These are phyloP conservation scores for Borostomias antarcticus DNA, from an alignment of 2,797 vertebrate genomes.

Conservation along the genomic window DNA sequence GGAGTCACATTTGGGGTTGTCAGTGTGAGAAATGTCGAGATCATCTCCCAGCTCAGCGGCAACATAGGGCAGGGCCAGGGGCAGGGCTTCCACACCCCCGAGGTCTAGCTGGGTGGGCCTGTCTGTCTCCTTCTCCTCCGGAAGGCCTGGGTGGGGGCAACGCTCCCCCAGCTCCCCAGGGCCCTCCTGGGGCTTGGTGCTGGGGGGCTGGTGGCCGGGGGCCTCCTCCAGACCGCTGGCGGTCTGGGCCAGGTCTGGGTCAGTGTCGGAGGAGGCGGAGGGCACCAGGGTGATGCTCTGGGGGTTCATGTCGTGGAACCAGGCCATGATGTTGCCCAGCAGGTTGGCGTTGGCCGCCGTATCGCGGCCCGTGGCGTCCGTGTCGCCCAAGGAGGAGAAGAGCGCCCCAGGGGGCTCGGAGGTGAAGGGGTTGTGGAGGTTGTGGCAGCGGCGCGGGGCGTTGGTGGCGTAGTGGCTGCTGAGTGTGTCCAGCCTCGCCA, in stretches of 20 bases:
- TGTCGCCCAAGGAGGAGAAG: slow-evolving; percentile 82
- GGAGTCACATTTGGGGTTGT: slow-evolving; percentile 78
- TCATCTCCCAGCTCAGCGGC: slow-evolving; percentile 44
- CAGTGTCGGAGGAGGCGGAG: slow-evolving; percentile 77
- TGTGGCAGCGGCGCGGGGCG: slow-evolving; percentile 67
- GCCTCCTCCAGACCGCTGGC: neutral
- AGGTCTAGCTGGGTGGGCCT: slow-evolving; percentile 83
- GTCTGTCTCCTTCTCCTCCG: slow-evolving; percentile 69
- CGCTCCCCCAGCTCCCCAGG: slow-evolving; percentile 55
- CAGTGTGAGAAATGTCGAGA: slow-evolving; percentile 60
- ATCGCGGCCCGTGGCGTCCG: slow-evolving; percentile 82
- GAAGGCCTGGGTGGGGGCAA: slow-evolving; percentile 52
- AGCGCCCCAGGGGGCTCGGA: slow-evolving; percentile 72
- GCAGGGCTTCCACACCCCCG: slow-evolving; percentile 66
- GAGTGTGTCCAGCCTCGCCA: slow-evolving; percentile 79
- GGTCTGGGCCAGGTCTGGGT: slow-evolving; percentile 64
- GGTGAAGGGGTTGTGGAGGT: slow-evolving; percentile 73
- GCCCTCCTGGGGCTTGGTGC: slow-evolving; percentile 71
- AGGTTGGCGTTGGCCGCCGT: slow-evolving; percentile 86
- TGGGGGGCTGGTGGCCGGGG: neutral
- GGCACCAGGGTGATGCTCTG: slow-evolving; percentile 93
- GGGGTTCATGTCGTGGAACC: slow-evolving; percentile 99
- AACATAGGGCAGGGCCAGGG: slow-evolving; percentile 59
- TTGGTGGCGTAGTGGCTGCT: slow-evolving; percentile 41
- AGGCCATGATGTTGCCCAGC: slow-evolving; percentile 98